Percentiles rank a stretch among this genome's conserved stretches.
Conservation (phyloP, 2,797 vertebrate species). For the Buphagus erythrorhynchus region DNA sequence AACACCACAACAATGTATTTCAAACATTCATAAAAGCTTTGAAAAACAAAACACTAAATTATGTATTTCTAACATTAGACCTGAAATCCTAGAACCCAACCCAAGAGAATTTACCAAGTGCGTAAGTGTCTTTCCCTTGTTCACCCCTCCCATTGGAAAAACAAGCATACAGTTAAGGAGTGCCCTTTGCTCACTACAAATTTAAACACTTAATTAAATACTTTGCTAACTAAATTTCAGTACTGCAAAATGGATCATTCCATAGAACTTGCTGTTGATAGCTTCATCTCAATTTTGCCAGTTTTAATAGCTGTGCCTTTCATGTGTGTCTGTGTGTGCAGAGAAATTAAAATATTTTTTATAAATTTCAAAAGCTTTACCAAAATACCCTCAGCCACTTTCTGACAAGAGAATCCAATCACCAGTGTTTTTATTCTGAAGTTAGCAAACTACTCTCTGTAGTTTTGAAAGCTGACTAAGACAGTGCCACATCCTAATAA, state of each 20-base stretch:
- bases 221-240: not conserved
- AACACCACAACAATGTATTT: not conserved
- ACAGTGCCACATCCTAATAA: not conserved
- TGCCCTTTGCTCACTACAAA: not conserved
- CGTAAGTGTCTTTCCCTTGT: not conserved
- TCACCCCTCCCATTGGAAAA: not conserved
- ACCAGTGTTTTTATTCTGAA: not conserved
- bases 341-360: not conserved
- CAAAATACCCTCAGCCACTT: not conserved
- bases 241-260: not conserved
- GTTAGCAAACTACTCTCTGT: not conserved
- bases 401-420: not conserved
- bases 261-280: not conserved
- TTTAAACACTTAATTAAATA: not conserved
- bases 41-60: not conserved
- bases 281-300: not conserved
- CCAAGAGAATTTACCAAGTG: not conserved
- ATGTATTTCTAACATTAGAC: not conserved
- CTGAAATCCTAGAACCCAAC: not conserved
- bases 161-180: not conserved
- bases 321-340: rapidly evolving
- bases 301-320: not conserved
- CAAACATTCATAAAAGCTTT: not conserved
- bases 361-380: not conserved
- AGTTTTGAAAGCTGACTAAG: not conserved